A percentile compares a stretch with the other conserved stretches of the same genome.
These are phyloP conservation scores for Operophtera brumata DNA, from an alignment of 2,888 invertebrate species.

Conservation along the genomic window DNA sequence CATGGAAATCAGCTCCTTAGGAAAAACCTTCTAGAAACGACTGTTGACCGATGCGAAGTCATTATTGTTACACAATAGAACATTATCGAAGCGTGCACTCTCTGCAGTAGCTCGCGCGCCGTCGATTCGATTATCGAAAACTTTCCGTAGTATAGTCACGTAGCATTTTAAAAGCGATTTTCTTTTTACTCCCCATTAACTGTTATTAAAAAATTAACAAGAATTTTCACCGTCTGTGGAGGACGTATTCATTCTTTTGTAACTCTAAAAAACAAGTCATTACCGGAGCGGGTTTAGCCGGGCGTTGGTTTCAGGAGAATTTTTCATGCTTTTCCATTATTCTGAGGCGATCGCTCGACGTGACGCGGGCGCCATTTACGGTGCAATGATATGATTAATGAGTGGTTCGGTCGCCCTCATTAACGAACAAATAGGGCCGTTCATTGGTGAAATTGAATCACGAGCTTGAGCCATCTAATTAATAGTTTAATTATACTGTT, in stretches of 20 bases:
- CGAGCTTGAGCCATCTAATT: conserved; percentile 65
- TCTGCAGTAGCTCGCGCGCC: conserved; percentile 18
- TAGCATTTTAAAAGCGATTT: conserved; percentile 46
- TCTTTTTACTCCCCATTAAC: conserved; percentile 65
- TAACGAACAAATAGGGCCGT: conserved; percentile 74
- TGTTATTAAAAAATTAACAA: conserved; percentile 73
- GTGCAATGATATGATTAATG: conserved; percentile 80
- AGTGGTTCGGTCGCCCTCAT: conserved; percentile 73
- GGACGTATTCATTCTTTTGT: conserved; percentile 77
- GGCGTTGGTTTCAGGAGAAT: conserved; percentile 67
- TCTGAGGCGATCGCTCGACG: conserved; percentile 65
- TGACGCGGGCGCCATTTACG: conserved; percentile 66
- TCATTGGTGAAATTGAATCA: conserved; percentile 78
- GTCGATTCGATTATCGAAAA: conserved; percentile 32
- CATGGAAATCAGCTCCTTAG: conserved; percentile 68
- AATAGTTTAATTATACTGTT: conserved; percentile 58
- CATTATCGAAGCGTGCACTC: conserved; percentile 41
- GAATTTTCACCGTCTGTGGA: conserved; percentile 68
- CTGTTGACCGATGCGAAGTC: conserved; percentile 54
- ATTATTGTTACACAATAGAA: conserved; percentile 37
- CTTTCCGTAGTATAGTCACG: conserved; percentile 43
- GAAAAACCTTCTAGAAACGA: conserved; percentile 44
- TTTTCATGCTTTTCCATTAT: conserved; percentile 75
- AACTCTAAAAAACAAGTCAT: conserved; percentile 81
- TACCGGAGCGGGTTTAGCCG: conserved; percentile 74